phyloP scores from a whole-genome alignment of 2,113 vertebrate species.

The Melanostigma gelatinosum region DNA sequence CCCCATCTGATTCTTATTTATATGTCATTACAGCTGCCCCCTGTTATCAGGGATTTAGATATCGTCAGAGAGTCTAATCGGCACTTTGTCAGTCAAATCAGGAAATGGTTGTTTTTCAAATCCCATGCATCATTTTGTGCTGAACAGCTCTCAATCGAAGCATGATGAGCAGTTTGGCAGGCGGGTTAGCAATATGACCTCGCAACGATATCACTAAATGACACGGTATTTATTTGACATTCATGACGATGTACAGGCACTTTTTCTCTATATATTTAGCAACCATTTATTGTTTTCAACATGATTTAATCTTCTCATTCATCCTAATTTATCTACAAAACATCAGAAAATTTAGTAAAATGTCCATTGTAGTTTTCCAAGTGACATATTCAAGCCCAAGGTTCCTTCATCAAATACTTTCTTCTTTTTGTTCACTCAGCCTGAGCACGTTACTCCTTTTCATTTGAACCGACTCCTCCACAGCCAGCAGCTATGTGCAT shows the following conservation, averaged over 20 bases:
- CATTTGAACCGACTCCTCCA: not conserved
- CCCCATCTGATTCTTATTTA: not conserved
- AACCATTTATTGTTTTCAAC: not conserved
- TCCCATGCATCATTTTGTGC: not conserved
- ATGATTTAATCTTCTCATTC: not conserved
- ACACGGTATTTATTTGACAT: not conserved
- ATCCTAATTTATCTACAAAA: not conserved
- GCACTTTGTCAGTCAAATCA: conserved; percentile 12
- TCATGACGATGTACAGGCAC: not conserved
- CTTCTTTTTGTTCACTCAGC: not conserved
- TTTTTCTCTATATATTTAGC: not conserved
- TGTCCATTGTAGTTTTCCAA: not conserved
- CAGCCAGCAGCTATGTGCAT: not conserved
- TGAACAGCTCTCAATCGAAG: conserved; percentile 3
- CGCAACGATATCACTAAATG: not conserved
- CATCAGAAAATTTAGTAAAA: not conserved
- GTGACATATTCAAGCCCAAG: not conserved
- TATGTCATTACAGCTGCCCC: not conserved
- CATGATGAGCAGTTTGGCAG: not conserved
- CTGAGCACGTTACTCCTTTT: not conserved
- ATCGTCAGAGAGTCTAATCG: conserved; percentile 10
- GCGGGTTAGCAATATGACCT: not conserved
- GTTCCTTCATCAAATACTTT: not conserved
- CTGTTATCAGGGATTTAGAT: not conserved
- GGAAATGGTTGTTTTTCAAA: not conserved